Evolutionary conservation across 2,113 vertebrate species (phyloP).

Genomic region (Notechis scutatus): DNA sequence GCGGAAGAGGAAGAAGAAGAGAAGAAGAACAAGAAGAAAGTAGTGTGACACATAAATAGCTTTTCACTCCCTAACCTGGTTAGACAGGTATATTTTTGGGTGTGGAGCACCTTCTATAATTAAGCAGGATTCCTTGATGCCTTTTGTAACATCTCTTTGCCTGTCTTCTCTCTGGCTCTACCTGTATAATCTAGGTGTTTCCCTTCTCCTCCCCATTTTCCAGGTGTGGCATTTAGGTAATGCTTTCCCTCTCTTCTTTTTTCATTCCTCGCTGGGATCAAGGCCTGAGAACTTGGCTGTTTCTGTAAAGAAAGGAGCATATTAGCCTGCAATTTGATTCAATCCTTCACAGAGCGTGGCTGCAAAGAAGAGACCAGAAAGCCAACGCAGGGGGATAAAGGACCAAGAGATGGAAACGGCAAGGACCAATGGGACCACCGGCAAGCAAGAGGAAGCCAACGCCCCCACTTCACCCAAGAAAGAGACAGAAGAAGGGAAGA

Average conservation of each 20-base stretch:
- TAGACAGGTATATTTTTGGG: constrained; percentile 71
- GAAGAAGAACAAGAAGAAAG: background rate
- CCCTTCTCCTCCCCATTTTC: constrained; percentile 37
- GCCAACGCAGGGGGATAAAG: background rate
- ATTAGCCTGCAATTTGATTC: background rate
- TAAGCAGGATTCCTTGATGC: constrained; percentile 59
- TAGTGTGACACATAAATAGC: constrained; percentile 53
- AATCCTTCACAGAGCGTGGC: background rate
- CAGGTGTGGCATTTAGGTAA: constrained; percentile 59
- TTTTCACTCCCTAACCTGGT: constrained; percentile 67
- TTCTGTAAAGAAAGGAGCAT: background rate
- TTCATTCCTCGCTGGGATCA: constrained; percentile 36
- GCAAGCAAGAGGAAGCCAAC: constrained; percentile 61
- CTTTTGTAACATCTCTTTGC: constrained; percentile 44
- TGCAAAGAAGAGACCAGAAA: background rate
- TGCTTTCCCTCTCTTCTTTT: background rate
- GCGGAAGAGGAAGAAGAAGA: background rate
- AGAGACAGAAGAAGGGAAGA: constrained; percentile 58
- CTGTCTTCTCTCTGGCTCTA: constrained; percentile 23
- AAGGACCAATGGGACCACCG: constrained; percentile 55
- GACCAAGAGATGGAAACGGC: constrained; percentile 60
- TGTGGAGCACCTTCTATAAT: constrained; percentile 68
- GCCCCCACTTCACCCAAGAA: constrained; percentile 52
- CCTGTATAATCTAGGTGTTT: constrained; percentile 42
- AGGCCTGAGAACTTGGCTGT: background rate